Percentiles rank a stretch among this genome's conserved stretches.
Evolutionary conservation across 2,113 vertebrate species (phyloP).

Genomic region (Fukomys damarensis): DNA sequence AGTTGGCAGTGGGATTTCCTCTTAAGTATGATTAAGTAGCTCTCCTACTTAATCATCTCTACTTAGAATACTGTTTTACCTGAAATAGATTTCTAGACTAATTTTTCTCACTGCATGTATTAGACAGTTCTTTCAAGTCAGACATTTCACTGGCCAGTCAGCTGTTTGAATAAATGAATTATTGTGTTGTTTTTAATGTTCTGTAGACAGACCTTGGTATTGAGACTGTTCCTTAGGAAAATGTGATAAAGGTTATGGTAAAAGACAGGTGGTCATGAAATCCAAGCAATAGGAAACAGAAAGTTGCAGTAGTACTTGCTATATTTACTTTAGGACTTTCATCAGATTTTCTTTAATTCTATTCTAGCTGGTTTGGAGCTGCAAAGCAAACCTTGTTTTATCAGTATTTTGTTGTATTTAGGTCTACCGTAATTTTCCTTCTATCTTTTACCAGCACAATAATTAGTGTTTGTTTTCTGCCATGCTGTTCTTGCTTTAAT

Average conservation of each 20-base stretch:
- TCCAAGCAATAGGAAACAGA: neutral
- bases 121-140: neutral
- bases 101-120: neutral
- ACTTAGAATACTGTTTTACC: neutral
- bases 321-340: neutral
- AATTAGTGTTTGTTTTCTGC: slow-evolving; percentile 26
- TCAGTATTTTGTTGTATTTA: slow-evolving; percentile 43
- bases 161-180: neutral
- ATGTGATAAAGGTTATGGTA: neutral
- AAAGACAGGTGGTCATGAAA: slow-evolving; percentile 15
- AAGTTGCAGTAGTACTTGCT: neutral
- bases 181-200: neutral
- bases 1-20: neutral
- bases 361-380: neutral
- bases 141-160: neutral
- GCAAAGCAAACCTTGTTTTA: slow-evolving; percentile 7
- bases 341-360: slow-evolving; percentile 25
- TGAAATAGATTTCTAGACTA: neutral
- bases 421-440: slow-evolving; percentile 3
- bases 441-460: neutral
- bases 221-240: neutral
- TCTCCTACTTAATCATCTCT: neutral
- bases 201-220: neutral
- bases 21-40: neutral
- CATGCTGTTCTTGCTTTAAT: slow-evolving; percentile 3